Evolutionary conservation across 2,888 invertebrate species (phyloP).

Genomic region (Lissonota sp.): DNA sequence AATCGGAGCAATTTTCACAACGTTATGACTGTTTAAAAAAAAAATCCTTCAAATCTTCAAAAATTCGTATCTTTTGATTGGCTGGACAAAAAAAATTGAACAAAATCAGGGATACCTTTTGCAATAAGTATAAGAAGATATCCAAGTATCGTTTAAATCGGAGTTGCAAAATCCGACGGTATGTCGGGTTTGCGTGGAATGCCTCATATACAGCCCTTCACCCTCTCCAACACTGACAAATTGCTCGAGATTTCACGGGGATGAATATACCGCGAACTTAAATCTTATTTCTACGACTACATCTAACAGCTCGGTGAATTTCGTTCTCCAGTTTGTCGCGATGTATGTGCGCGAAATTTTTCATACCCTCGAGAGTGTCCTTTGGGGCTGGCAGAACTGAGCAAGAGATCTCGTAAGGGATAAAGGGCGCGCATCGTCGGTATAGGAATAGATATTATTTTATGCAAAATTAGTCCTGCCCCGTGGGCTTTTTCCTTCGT

Average conservation of each 20-base stretch:
- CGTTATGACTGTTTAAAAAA: too few relatives aligned
- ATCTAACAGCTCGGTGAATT: not conserved
- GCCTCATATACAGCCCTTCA: not conserved
- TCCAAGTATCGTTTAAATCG: too few relatives aligned
- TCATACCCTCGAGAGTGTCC: not conserved
- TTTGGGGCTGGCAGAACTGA: too few relatives aligned
- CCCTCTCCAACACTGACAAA: conserved; percentile 27
- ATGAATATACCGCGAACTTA: conserved; percentile 33
- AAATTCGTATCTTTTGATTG: too few relatives aligned
- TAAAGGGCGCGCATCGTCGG: not conserved
- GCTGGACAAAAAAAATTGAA: too few relatives aligned
- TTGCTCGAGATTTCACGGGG: conserved; percentile 29
- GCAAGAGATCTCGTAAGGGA: not conserved
- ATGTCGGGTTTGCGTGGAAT: too few relatives aligned
- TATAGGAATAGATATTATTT: conserved; percentile 22
- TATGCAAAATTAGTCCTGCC: conserved; percentile 52
- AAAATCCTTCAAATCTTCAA: too few relatives aligned
- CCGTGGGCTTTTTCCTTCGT: conserved; percentile 24
- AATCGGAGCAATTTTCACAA: too few relatives aligned
- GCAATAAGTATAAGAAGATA: too few relatives aligned
- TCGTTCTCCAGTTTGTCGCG: not conserved
- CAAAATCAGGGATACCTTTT: too few relatives aligned
- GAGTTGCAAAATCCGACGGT: too few relatives aligned
- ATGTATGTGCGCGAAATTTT: not conserved
- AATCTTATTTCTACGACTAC: conserved; percentile 8